Conservation (phyloP, 2,888 invertebrate species). For the Platycnemis pennipes region DNA sequence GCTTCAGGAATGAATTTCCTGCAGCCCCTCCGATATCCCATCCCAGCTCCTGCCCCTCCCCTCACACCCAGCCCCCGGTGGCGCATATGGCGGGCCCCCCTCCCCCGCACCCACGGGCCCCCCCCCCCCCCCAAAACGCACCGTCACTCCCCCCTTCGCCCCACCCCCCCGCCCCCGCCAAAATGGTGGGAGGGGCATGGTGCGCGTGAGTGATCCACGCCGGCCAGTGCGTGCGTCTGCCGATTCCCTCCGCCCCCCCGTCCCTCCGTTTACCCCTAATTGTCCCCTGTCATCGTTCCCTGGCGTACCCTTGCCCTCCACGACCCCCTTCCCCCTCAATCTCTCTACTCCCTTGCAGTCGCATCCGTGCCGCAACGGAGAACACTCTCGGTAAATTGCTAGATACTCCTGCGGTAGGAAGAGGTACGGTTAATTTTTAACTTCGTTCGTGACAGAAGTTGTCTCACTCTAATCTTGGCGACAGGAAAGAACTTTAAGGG, state of each 20-base stretch:
- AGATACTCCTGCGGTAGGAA: too few relatives aligned
- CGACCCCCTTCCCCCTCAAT: background rate
- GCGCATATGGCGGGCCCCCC: constrained; percentile 49
- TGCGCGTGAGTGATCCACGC: background rate
- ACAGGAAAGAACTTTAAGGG: too few relatives aligned
- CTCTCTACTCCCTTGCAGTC: too few relatives aligned
- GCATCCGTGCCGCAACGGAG: too few relatives aligned
- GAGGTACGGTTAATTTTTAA: too few relatives aligned
- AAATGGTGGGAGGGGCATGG: background rate
- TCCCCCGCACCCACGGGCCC: background rate
- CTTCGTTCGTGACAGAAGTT: too few relatives aligned
- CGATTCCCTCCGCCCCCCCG: background rate
- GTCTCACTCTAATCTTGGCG: too few relatives aligned
- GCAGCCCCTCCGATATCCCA: background rate
- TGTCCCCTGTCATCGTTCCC: constrained; percentile 32
- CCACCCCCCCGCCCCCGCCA: background rate
- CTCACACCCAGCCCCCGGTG: background rate
- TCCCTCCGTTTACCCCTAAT: background rate
- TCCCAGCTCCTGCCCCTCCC: background rate
- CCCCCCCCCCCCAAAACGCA: background rate
- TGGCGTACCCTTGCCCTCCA: background rate
- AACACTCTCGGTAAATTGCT: too few relatives aligned
- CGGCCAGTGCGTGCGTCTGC: background rate
- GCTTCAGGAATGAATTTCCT: background rate
- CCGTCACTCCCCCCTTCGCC: constrained; percentile 39